Evolutionary conservation across 2,888 invertebrate genomes (phyloP), one percentile per base, ranked within the genome.

Genomic region (Crepidodera aurea): DNA sequence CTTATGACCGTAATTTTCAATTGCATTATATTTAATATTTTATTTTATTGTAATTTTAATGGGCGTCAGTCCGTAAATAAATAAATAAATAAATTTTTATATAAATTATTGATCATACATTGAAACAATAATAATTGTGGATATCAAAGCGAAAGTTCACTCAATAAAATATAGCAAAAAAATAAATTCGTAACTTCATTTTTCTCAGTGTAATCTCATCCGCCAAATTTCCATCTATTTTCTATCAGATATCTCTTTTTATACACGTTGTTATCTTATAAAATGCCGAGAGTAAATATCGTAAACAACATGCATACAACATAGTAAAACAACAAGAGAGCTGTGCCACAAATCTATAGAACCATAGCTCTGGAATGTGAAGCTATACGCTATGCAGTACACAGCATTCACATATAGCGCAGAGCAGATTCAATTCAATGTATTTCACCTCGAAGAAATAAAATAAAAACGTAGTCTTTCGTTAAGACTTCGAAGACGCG

Each of bases 361-460:
- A 42, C 29, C 27, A 40, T 40, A 34, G 40, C 18, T 18, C 10
- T 13, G 37, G 10, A 8, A 13, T 37, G 29, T 29, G 29, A 3
- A 40, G 18, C 40, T 40, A 18, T 40, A 40, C 18, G 18, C 40
- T 37, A 48, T 25, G 32, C 57, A 27, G 34, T 48, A 29, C 19
- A 16, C 19, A 16, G 27, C 48, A 39, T 16, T 50, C 13, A 7
- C 56, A 12, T 3, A 42, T 42, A 42, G 39, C 39, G 34, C 34
- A n/a, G 51, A 12, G 40, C 37, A 56, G 48, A 48, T 57, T 57
- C 65, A 64, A 67, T 67, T 64, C 67, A 61, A 59, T 64, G 65
- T 65, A 63, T 65, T 60, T 53, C 54, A 54, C 58, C 61, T 54
- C 34, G 50, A 50, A 48, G 59, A 62, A 59, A 64, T 62, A 64